Evolutionary conservation across 2,888 invertebrate species (phyloP).

Genomic region (Drosophila tanythrix): DNA sequence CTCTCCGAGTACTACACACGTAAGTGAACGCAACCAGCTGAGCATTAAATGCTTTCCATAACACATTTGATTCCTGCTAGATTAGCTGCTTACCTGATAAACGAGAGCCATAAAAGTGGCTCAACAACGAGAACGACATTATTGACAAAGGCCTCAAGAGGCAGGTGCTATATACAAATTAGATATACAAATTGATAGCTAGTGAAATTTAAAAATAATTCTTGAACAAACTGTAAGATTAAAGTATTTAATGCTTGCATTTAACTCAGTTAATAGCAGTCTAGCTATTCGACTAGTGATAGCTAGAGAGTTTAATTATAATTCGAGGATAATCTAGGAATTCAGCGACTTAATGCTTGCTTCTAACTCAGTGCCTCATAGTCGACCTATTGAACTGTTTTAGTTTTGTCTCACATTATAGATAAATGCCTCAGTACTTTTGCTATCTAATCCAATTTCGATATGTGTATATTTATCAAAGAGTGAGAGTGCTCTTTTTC

Average conservation of each 20-base stretch:
- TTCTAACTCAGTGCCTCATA: background rate
- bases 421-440: background rate
- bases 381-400: background rate
- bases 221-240: background rate
- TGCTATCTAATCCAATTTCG: background rate
- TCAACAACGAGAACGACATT: background rate
- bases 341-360: no score
- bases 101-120: background rate
- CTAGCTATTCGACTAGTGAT: background rate
- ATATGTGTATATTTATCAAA: background rate
- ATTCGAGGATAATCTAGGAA: no score
- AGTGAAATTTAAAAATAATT: background rate
- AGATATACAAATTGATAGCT: background rate
- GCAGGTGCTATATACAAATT: background rate
- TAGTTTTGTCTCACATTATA: background rate
- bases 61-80: background rate
- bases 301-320: no score
- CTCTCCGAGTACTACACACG: constrained; percentile 79
- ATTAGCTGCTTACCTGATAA: background rate
- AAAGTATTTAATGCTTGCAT: no score
- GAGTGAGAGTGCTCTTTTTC: background rate
- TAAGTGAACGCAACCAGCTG: constrained; percentile 54
- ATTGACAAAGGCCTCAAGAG: background rate
- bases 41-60: background rate
- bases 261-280: background rate